Evolutionary conservation across 2,888 invertebrate species (phyloP), one percentile per base, ranked within the genome.

Genomic region (Agonopterix alstromeriana): DNA sequence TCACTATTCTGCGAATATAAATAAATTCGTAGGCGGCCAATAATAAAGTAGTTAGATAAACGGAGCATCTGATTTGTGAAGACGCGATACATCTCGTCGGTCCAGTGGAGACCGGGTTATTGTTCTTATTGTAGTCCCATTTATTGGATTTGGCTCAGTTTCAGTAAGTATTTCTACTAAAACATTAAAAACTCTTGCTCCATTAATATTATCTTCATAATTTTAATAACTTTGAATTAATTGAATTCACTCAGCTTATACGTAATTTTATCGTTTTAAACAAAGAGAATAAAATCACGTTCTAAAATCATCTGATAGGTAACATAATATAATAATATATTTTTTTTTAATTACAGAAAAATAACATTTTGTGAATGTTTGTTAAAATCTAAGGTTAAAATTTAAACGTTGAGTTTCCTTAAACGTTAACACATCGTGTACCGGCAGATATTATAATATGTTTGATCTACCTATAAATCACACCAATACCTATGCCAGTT

Each of bases 1-100:
- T 64, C 75, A 72, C 74, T 76, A 69, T 70, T 72, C 70, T 69
- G 69, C 58, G 75, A 73, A 66, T 80, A 80, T 80, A 78, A 81
- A 82, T 82, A 84, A 77, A 61, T 50, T 57, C 51, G 56, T 60
- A 55, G 65, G 60, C 54, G 54, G 59, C 59, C 61, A 61, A 62
- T 63, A 64, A 64, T 64, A 66, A 54, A 58, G 52, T 54, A 49
- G 50, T 53, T 50, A 51, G 49, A 46, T 47, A 52, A 51, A 47
- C 36, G 42, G 56, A 56, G 55, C 56, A 53, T 61, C 64, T 61
- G 65, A 65, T 69, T 71, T 63, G 69, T 70, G 55, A 60, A 53
- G 56, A 60, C 59, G 60, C 9, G 10, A 3, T n/a, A 38, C 38
- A 38, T n/a, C 57, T 58, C 54, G 53, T 51, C 49, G 54, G 36